These are phyloP conservation scores for Empidonax traillii DNA, from an alignment of 2,113 vertebrate genomes.

Conservation along the genomic window DNA sequence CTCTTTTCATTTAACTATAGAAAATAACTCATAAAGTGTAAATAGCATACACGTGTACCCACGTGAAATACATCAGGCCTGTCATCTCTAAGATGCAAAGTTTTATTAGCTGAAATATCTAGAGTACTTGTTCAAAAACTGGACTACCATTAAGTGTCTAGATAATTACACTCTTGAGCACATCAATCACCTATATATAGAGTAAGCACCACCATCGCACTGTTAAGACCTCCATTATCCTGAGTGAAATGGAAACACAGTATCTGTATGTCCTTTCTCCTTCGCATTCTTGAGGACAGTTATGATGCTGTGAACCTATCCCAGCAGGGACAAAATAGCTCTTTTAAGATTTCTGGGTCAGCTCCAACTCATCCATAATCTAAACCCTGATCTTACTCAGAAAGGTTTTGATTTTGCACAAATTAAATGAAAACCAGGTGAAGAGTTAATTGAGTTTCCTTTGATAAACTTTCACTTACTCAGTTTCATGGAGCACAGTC, in stretches of 20 bases:
- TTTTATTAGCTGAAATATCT: neutral
- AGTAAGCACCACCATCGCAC: neutral
- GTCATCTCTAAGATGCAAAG: neutral
- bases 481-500: neutral
- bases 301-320: neutral
- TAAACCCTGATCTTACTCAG: neutral
- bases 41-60: fast-evolving
- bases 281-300: neutral
- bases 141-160: neutral
- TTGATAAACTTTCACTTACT: neutral
- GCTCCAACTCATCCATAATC: neutral
- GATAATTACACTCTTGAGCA: neutral
- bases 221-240: neutral
- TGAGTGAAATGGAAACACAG: neutral
- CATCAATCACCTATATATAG: neutral
- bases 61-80: neutral
- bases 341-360: neutral
- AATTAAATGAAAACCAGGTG: neutral
- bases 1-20: neutral
- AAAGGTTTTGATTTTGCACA: conserved; percentile 1
- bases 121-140: neutral
- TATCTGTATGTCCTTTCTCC: neutral
- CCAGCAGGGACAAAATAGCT: neutral
- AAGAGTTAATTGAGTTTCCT: neutral
- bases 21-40: neutral